A percentile compares a stretch with the other conserved stretches of the same genome.
These are phyloP conservation scores for Drosophila repleta DNA, from an alignment of 1,140 invertebrate species.

Conservation along the genomic window DNA sequence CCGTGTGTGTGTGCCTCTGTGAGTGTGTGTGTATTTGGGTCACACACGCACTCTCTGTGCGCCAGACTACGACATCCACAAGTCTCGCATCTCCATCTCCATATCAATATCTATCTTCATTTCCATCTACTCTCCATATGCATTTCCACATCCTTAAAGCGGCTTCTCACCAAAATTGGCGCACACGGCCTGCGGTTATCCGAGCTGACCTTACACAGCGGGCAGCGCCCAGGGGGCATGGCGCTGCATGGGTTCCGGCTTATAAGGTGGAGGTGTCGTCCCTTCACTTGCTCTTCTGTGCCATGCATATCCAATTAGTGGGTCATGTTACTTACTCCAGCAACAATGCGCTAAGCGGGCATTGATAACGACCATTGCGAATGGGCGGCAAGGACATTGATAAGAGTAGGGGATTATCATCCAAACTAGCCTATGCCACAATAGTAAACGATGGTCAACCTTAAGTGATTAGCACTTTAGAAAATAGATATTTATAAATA, in stretches of 20 bases:
- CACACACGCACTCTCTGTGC: conserved; percentile 51
- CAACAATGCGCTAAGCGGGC: background rate
- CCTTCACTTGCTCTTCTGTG: conserved; percentile 41
- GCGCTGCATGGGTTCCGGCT: conserved; percentile 4
- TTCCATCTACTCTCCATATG: conserved; percentile 45
- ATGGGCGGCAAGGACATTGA: background rate
- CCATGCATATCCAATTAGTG: conserved; percentile 66
- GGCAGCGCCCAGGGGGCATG: conserved; percentile 22
- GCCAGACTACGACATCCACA: conserved; percentile 36
- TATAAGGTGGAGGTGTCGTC: conserved; percentile 60
- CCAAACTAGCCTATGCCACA: background rate
- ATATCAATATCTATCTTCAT: conserved; percentile 24
- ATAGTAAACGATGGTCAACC: no score
- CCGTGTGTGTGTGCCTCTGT: conserved; percentile 21
- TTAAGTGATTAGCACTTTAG: no score
- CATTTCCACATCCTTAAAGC: conserved; percentile 14
- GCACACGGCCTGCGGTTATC: conserved; percentile 58
- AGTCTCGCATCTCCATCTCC: conserved; percentile 44
- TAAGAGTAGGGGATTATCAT: background rate
- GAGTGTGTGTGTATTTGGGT: conserved; percentile 65
- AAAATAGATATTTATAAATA: no score
- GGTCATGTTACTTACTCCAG: conserved; percentile 59
- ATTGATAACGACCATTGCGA: conserved; percentile 14
- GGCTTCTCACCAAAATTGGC: background rate
- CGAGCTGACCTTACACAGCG: conserved; percentile 72